Base-by-base conservation (phyloP, 2,113 vertebrate species). In the Entomyzon cyanotis region DNA sequence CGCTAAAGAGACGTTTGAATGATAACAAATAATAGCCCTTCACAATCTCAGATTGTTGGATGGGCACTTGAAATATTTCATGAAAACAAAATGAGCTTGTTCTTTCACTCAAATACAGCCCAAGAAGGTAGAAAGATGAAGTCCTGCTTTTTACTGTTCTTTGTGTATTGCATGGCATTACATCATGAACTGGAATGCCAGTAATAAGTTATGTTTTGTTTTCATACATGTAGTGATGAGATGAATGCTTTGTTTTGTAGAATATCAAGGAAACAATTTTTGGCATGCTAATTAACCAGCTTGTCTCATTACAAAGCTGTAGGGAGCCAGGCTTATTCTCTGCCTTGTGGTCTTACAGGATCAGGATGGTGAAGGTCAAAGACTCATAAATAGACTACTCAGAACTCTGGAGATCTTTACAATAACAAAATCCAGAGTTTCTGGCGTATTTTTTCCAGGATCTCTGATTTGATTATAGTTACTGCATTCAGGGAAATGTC, bases 61-160 rank as follows among this genome's bases (percentile, higher is more conserved):
- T 64, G 44, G 77, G 47, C 67, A 55, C 74, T 95, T 92, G 88
- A 76, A 79, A 74, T 88, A 59, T 88, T 87, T 85, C 67, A 63
- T 6, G 15, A 25, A 76, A 93, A 77, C 67, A 91, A 73, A 90
- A 78, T 70, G 62, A 95, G 64, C 44, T 94, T 87, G 37, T 80
- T 83, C 52, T 78, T 92, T 47, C 16, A 14, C 19, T 92, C 75
- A 41, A 4, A 24, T 47, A 42, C 24, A 52, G 6, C 22, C 31
- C 71, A 75, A 84, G 88, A 81, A 92, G 65, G 44, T 95, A 58
- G 69, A 94, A 90, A 68, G 69, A 93, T 84, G n/a, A 92, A 94
- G 28, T 58, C 41, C 79, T 68, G 53, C 33, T 23, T 84, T 73
- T 70, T 33, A 17, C 62, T 80, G n/a, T n/a, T 77, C 67, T 84